phyloP scores from a whole-genome alignment of 1,140 invertebrate species.

The Sycobia sp. region DNA sequence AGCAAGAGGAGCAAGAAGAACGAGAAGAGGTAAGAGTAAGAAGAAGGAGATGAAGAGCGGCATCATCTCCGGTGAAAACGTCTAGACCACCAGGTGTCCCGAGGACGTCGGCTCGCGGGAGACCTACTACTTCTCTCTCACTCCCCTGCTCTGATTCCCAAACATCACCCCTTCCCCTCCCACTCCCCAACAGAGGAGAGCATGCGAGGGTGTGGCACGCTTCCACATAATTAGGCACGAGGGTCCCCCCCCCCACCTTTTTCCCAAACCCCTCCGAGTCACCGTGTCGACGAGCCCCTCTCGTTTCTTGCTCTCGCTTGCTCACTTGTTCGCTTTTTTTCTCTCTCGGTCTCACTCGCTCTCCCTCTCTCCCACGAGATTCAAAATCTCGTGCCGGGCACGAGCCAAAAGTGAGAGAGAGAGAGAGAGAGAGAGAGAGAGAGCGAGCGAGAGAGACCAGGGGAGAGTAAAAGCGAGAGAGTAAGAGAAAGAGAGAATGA shows the following conservation, averaged over 20 bases:
- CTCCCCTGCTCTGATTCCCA: neutral
- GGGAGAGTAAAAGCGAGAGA: no score
- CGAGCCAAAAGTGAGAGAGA: no score
- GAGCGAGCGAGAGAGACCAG: no score
- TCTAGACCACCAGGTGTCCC: slow-evolving; percentile 47
- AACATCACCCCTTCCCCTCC: neutral
- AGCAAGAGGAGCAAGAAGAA: neutral
- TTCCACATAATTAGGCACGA: slow-evolving; percentile 51
- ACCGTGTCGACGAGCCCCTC: slow-evolving; percentile 29
- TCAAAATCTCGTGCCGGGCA: slow-evolving; percentile 42
- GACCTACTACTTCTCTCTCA: no score
- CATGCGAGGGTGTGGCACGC: slow-evolving; percentile 47
- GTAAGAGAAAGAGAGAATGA: slow-evolving; percentile 9
- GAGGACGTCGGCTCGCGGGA: slow-evolving; percentile 25
- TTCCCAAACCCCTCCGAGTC: slow-evolving; percentile 41
- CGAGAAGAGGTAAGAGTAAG: neutral
- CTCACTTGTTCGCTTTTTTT: slow-evolving; percentile 17
- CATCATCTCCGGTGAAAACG: slow-evolving; percentile 34
- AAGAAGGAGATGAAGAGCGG: slow-evolving; percentile 25
- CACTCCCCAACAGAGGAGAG: neutral
- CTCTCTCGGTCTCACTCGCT: slow-evolving; percentile 9
- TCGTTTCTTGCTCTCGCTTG: slow-evolving; percentile 8
- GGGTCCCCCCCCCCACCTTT: slow-evolving; percentile 32
- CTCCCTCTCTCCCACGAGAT: slow-evolving; percentile 40
- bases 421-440: no score